Evolutionary conservation across 2,113 vertebrate genomes (phyloP), one percentile per base, ranked within the genome.

Genomic region (Alces alces): DNA sequence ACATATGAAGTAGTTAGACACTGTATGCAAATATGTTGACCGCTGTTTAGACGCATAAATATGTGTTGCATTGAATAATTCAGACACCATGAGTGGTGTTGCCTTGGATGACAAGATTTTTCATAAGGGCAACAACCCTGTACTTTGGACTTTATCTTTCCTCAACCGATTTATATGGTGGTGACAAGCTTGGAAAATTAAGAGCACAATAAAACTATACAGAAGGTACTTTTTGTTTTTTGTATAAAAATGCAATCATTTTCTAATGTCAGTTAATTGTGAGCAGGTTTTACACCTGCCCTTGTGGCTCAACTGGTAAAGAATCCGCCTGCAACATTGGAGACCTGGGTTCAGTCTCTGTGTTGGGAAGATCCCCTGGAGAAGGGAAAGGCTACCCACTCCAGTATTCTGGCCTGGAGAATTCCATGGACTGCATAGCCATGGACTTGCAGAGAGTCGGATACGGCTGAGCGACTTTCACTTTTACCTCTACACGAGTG

Each of bases 41-140:
- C 0, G 6, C 2, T 9, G 23, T 52, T 5, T 15, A 5, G 45
- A 57, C 30, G 16, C 4, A 2, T 14, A 10, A 23, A 0, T 6
- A 7, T 21, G 8, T 54, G 27, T 55, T 7, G 79, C 4, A 0
- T 5, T 2, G 12, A 39, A 36, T 7, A 2, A 2, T 12, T 15
- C 2, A 25, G 91, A 52, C 17, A 15, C 33, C 2, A 0, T 1
- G 14, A 17, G 7, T 14, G 70, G 14, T 39, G 3, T 17, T 14
- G 43, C 45, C 60, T 33, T 5, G 28, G 27, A 15, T 33, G 70
- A 55, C 9, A 2, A 15, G 21, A 1, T 70, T 76, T 91, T 27
- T 17, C 14, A 12, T 21, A 6, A 13, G 50, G 54, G 70, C 78
- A 84, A 76, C n/a, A 19, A 7, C 43, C 19, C 52, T 27, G 17